Evolutionary conservation across 1,140 invertebrate species (phyloP), one percentile per base, ranked within the genome.

Genomic region (Macrobrachium rosenbergii): DNA sequence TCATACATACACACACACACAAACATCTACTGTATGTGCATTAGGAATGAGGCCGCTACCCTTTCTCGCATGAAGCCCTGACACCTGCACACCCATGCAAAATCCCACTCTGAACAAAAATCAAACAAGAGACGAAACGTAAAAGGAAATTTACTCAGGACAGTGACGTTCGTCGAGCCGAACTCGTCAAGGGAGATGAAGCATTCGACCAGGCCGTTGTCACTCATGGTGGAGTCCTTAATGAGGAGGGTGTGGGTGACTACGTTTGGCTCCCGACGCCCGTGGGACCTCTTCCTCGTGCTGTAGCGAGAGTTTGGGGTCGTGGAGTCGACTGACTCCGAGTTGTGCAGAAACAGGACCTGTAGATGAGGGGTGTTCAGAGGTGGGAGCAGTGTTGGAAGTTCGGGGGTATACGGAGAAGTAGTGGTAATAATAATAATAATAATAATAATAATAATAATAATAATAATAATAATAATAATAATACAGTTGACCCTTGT

Each of bases 331-430:
- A 59, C 76, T 8, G 83, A 5, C 76, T 79, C 83, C 5, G 59
- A 72, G 77, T 86, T 86, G 83, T 79, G 76, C 63, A 80, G 28
- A 76, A 86, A 86, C 37, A 86, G 23, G 58, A 86, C 83, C 82
- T 83, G 82, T 14, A 45, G 21, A 67, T 5, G 21, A 23, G 43
- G 23, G 21, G 5, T 23, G 62, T 64, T 19, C 64, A 67, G 60
- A 45, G 43, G 23, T 67, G n/a, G 45, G 52, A 58, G 11, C 8
- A 12, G 75, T 28, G 14, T 28, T 37, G 75, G 23, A 16, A 8
- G 17, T 28, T n/a, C 6, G 5, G 17, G 16, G 67, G 67, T 16
- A 12, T 69, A 19, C 11, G n/a, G 67, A 5, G 67, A 2, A 5
- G 0, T 52, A 10, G 7, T 52, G 7, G 6, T 52, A 52, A 52